Evolutionary conservation across 2,797 vertebrate genomes (phyloP).

Genomic region (Podarcis lilfordi): DNA sequence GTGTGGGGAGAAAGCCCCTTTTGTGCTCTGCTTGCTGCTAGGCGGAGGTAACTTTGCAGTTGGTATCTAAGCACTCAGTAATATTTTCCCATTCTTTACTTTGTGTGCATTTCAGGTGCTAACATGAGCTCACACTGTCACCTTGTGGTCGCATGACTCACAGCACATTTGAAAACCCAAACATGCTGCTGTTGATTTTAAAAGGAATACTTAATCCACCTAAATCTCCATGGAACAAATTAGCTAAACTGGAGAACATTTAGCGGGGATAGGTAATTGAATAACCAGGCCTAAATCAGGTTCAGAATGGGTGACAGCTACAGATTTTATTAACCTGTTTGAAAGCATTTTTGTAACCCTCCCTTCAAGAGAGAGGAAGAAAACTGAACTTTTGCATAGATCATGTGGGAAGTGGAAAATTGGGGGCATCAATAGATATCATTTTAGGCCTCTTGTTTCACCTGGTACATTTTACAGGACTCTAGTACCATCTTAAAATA

Average conservation of each 20-base stretch:
- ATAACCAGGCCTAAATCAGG: not conserved
- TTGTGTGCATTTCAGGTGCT: not conserved
- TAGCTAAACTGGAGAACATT: not conserved
- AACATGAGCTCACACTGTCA: constrained; percentile 15
- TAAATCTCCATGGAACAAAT: not conserved
- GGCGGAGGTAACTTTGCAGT: not conserved
- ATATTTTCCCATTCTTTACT: not conserved
- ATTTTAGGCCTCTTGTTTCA: too few species aligned
- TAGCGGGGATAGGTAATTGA: not conserved
- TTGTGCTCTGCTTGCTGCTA: not conserved
- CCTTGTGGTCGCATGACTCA: constrained; percentile 12
- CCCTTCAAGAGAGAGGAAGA: not conserved
- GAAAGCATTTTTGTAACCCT: not conserved
- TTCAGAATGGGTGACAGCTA: not conserved
- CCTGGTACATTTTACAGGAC: too few species aligned
- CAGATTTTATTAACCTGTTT: not conserved
- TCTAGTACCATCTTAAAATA: too few species aligned
- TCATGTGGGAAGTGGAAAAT: not conserved
- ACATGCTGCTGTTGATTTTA: not conserved
- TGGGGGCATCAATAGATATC: too few species aligned
- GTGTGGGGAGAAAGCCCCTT: not conserved
- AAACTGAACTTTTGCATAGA: not conserved
- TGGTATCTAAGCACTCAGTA: not conserved
- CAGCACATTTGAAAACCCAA: not conserved
- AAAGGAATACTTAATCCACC: not conserved